Evolutionary conservation across 2,797 vertebrate genomes (phyloP), one percentile per base, ranked within the genome.

Genomic region (Gymnodraco acuticeps): DNA sequence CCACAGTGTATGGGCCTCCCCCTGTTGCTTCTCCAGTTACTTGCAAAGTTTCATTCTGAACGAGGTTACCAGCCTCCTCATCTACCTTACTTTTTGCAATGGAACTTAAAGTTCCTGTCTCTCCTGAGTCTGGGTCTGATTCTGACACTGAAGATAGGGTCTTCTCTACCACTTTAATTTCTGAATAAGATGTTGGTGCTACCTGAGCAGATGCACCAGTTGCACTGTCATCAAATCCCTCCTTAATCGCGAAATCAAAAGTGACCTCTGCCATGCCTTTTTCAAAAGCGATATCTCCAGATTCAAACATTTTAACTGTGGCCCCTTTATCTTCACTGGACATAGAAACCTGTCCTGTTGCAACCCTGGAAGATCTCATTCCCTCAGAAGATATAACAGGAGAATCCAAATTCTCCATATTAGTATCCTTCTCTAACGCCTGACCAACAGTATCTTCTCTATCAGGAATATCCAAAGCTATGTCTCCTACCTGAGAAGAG

Each of bases 331-430:
- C 62, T 42, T 61, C 50, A 45, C 53, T 50, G 13, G 16, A 47
- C 6, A 38, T 19, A 14, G 7, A 64, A 52, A 78, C 54, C 23
- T 86, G 74, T 51, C 65, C 78, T 60, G 47, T 78, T 27, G 69
- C 78, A 16, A 70, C 59, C 12, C 47, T 54, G 45, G 31, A 52
- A 53, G 50, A 58, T 23, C 5, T 50, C 2, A 38, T 0, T 20
- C 77, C 73, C 14, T 75, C 74, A 56, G 46, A 54, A 38, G 63
- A 60, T 23, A 43, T 50, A 3, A 46, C 13, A 17, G 55, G 42
- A 38, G 60, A 43, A 46, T 70, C 64, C 23, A 75, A 42, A 23
- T 31, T 56, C 10, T 60, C 58, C 5, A 38, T n/a, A 8, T 54
- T 14, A 54, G 27, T 3, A 48, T 8, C 53, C 10, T 3, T 68